A percentile compares a stretch with the other conserved stretches of the same genome.
phyloP scores from a whole-genome alignment of 2,888 invertebrate genomes.

The Drosophila mettleri region DNA sequence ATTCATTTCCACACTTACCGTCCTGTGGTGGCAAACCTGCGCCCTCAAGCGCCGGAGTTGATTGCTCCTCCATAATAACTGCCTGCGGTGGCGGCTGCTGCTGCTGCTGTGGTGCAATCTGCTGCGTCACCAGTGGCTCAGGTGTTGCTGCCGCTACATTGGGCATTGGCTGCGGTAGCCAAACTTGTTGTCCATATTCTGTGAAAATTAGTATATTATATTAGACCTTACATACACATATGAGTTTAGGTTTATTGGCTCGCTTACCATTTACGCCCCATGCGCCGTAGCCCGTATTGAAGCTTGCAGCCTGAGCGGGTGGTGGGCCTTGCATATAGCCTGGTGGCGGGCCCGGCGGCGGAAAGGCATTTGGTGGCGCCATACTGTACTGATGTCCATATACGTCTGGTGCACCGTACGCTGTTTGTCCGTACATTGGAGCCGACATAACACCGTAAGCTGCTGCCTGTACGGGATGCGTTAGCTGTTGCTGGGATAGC shows the following conservation, averaged over 20 bases:
- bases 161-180: conserved; percentile 68
- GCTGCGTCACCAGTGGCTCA: conserved; percentile 37
- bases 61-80: conserved; percentile 53
- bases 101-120: conserved; percentile 16
- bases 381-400: conserved; percentile 77
- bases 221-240: background rate
- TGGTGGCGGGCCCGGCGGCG: conserved; percentile 60
- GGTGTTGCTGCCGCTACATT: conserved; percentile 46
- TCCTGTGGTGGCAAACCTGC: conserved; percentile 82
- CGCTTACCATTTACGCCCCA: conserved; percentile 79
- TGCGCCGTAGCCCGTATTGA: conserved; percentile 77
- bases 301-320: conserved; percentile 62
- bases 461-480: conserved; percentile 52
- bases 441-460: conserved; percentile 75
- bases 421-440: conserved; percentile 75
- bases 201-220: background rate
- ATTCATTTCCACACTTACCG: conserved; percentile 82
- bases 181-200: conserved; percentile 79
- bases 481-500: conserved; percentile 38
- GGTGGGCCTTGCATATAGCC: conserved; percentile 73
- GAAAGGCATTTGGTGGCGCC: conserved; percentile 71
- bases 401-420: conserved; percentile 68
- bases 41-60: conserved; percentile 59
- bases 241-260: too few relatives aligned
- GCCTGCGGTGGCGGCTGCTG: conserved; percentile 37